These are phyloP conservation scores for Asobara japonica DNA, from an alignment of 1,140 invertebrate species.

Conservation along the genomic window DNA sequence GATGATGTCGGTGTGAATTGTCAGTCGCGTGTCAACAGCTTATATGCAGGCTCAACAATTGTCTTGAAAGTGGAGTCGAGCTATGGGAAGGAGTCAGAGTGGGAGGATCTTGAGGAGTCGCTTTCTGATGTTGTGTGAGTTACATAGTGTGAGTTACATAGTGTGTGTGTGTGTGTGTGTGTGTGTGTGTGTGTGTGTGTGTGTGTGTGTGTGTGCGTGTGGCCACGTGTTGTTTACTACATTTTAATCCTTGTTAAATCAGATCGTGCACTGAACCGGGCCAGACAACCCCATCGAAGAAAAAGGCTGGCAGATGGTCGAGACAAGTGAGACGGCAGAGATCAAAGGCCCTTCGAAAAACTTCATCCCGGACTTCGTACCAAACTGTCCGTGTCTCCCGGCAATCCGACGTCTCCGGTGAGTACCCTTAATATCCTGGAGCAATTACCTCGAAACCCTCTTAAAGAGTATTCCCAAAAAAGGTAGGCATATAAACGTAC, in stretches of 20 bases:
- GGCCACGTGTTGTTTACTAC: background rate
- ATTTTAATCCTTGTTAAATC: background rate
- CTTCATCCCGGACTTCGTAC: conserved; percentile 20
- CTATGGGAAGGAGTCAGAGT: conserved; percentile 55
- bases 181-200: too few species aligned
- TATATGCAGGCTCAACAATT: conserved; percentile 52
- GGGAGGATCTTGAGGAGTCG: conserved; percentile 55
- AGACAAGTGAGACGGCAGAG: conserved; percentile 32
- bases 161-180: too few species aligned
- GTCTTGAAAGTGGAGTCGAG: conserved; percentile 36
- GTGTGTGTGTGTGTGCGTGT: too few species aligned
- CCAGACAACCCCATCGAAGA: conserved; percentile 20
- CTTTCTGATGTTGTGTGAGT: background rate
- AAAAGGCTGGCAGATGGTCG: conserved; percentile 28
- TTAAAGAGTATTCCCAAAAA: background rate
- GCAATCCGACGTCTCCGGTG: conserved; percentile 21
- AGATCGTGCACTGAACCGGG: conserved; percentile 10
- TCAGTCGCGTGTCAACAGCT: conserved; percentile 58
- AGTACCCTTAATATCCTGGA: background rate
- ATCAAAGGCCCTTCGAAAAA: conserved; percentile 35
- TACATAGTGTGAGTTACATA: too few species aligned
- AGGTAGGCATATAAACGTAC: background rate
- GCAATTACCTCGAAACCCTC: background rate
- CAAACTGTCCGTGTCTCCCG: conserved; percentile 3
- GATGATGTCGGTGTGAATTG: conserved; percentile 55